phyloP scores from a whole-genome alignment of 1,140 invertebrate species.

The Phocides pigmalion region DNA sequence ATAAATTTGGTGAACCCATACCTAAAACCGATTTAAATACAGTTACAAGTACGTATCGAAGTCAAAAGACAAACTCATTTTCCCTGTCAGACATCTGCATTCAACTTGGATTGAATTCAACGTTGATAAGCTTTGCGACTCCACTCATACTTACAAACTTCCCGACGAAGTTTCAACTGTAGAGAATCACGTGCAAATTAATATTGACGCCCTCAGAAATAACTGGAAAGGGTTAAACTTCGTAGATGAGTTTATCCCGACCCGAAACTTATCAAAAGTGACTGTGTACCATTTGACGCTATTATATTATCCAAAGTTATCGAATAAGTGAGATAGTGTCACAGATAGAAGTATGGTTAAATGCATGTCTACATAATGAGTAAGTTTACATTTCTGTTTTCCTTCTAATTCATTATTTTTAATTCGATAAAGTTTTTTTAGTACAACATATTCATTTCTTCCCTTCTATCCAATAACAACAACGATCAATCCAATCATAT shows the following conservation, averaged over 20 bases:
- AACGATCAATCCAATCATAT: too few relatives aligned
- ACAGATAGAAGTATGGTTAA: conserved; percentile 33
- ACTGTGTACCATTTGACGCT: conserved; percentile 16
- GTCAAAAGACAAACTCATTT: conserved; percentile 57
- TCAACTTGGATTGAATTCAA: conserved; percentile 50
- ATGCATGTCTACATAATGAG: not conserved
- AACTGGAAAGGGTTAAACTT: conserved; percentile 49
- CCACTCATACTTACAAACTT: conserved; percentile 54
- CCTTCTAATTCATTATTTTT: too few relatives aligned
- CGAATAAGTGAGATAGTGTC: conserved; percentile 16
- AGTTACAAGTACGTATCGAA: conserved; percentile 50
- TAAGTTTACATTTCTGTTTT: too few relatives aligned
- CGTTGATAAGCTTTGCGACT: conserved; percentile 56
- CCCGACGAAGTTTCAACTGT: conserved; percentile 44
- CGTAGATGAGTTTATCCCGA: conserved; percentile 36
- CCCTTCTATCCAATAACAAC: too few relatives aligned
- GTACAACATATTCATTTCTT: too few relatives aligned
- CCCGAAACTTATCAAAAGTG: conserved; percentile 29
- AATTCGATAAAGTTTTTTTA: too few relatives aligned
- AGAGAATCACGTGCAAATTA: conserved; percentile 54
- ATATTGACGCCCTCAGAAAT: conserved; percentile 46
- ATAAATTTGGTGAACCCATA: not conserved
- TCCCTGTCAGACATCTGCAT: conserved; percentile 47
- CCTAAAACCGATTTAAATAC: conserved; percentile 48
- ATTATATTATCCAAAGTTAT: conserved; percentile 22